phyloP scores from a whole-genome alignment of 2,113 vertebrate genomes.

The Bungarus multicinctus region DNA sequence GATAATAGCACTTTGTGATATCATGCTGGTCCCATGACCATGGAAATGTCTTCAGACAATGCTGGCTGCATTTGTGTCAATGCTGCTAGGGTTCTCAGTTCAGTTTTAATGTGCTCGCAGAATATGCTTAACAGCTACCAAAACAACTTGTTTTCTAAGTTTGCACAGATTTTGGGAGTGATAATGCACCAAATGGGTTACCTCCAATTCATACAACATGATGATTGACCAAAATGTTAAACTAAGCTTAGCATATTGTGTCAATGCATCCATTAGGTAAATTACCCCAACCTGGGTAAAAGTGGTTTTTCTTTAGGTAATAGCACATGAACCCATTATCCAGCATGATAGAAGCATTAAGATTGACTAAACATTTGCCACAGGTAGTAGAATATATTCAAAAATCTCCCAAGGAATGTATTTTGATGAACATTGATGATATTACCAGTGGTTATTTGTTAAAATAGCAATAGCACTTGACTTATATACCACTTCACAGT shows the following conservation, averaged over 20 bases:
- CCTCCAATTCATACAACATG: neutral
- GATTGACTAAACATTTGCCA: too few relatives aligned
- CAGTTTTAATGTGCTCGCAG: neutral
- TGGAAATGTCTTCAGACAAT: neutral
- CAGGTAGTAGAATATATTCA: too few relatives aligned
- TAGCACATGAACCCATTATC: too few relatives aligned
- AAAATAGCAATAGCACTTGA: too few relatives aligned
- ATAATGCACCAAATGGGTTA: neutral
- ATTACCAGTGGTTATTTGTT: too few relatives aligned
- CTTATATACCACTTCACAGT: too few relatives aligned
- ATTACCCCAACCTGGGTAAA: too few relatives aligned
- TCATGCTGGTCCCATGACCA: neutral
- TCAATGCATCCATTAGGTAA: neutral
- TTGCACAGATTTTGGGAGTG: neutral
- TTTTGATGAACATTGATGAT: too few relatives aligned
- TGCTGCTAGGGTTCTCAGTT: neutral
- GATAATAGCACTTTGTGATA: neutral
- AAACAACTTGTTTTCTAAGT: neutral
- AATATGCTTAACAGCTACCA: neutral
- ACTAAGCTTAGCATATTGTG: neutral
- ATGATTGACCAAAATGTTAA: neutral
- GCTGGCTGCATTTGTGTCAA: neutral
- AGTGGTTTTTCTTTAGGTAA: too few relatives aligned
- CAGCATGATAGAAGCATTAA: too few relatives aligned
- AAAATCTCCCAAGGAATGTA: too few relatives aligned